Evolutionary conservation across 2,888 invertebrate genomes (phyloP), one percentile per base, ranked within the genome.

Genomic region (Amphiduros pacificus): DNA sequence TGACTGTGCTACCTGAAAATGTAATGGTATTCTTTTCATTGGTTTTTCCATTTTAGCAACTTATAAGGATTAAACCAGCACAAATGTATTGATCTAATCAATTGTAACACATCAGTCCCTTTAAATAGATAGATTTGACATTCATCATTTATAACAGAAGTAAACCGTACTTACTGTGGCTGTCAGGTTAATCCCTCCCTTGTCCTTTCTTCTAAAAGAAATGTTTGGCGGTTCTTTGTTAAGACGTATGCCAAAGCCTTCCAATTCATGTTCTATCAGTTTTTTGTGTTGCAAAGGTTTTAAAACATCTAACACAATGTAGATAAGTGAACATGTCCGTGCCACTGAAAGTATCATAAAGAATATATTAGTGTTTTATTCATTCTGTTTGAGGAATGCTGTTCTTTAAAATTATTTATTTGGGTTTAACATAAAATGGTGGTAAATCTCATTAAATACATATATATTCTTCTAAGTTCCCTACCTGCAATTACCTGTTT

Each of bases 171-270:
- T 67, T 71, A 80, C 82, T 55, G 77, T 74, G 49, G 75, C 66
- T 20, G 77, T 78, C 1, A 99, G 87, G 85, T 99, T 99, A 58
- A 99, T 89, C 44, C 99, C 99, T 67, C 98, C 99, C 84, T 99
- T 99, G 74, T 99, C 99, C 86, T 99, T 99, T 82, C 90, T 92
- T 74, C 93, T 88, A 82, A 93, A 98, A 68, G 90, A 89, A 79
- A 99, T 98, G 83, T 97, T 97, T 27, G 99, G 99, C 4, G 99
- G 99, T 72, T 91, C 89, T 80, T 97, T 96, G 83, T 99, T 99
- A 11, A 87, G 86, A 66, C 99, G 87, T 59, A 99, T 88, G 0
- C 99, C 99, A 78, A 99, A 99, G 22, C 99, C 99, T 86, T 99
- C 99, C 85, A 99, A 87, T 85, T 99, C 99, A 76, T 95, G 92